Percentiles rank a stretch among this genome's conserved stretches.
These are phyloP conservation scores for Stigmatopora nigra DNA, from an alignment of 2,113 vertebrate species.

Conservation along the genomic window DNA sequence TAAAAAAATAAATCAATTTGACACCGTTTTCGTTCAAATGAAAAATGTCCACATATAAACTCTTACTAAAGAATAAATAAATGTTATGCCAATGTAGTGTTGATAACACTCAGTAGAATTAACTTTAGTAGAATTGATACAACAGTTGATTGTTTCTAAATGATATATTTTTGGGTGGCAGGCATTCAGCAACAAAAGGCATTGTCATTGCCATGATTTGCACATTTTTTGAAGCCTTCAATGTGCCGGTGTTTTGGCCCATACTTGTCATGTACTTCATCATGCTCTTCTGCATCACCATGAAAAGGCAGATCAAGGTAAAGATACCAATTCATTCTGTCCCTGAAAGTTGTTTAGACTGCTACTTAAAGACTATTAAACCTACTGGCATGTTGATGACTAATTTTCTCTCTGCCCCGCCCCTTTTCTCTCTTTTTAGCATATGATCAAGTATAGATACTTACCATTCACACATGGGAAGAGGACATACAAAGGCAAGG, in stretches of 20 bases:
- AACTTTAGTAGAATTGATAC: not conserved
- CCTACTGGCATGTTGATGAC: not conserved
- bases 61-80: not conserved
- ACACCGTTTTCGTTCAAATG: not conserved
- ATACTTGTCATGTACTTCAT: conserved; percentile 99
- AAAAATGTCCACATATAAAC: not conserved
- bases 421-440: conserved; percentile 67
- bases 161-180: conserved; percentile 44
- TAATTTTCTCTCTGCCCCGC: conserved; percentile 16
- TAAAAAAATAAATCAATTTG: too few species aligned
- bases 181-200: conserved; percentile 97
- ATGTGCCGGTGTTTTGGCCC: conserved; percentile 98
- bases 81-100: not conserved
- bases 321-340: not conserved
- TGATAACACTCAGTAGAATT: not conserved
- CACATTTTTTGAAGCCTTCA: conserved; percentile 98
- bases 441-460: conserved; percentile 99
- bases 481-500: conserved; percentile 98
- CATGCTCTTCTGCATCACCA: conserved; percentile 99
- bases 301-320: conserved; percentile 99
- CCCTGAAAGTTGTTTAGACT: not conserved
- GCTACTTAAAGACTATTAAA: too few species aligned
- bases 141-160: not conserved
- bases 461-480: conserved; percentile 98
- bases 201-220: conserved; percentile 94